A percentile compares a stretch with the other conserved stretches of the same genome.
Evolutionary conservation across 1,140 invertebrate species (phyloP).

Genomic region (Drosophila dunni): DNA sequence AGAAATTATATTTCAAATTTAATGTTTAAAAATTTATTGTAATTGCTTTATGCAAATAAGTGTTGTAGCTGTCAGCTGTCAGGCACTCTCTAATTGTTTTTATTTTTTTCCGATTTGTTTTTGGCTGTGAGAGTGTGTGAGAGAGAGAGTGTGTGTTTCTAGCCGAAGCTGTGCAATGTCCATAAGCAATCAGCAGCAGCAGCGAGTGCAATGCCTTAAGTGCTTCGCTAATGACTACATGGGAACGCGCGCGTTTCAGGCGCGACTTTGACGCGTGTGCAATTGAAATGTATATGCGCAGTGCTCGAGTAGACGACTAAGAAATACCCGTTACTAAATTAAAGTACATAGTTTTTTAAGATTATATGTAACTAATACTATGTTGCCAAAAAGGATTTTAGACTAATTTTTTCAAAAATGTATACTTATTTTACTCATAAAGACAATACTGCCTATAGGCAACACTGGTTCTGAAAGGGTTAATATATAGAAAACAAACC

Average conservation of each 20-base stretch:
- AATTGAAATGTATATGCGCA: constrained; percentile 6
- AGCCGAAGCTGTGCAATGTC: constrained; percentile 27
- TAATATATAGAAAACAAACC: no score
- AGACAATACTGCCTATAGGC: no score
- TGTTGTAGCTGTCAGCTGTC: constrained; percentile 17
- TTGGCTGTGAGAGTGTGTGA: constrained; percentile 5
- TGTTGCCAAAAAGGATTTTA: no score
- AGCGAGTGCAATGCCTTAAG: constrained; percentile 23
- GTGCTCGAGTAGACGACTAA: no score
- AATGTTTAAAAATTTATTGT: constrained; percentile 54
- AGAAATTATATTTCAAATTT: neutral
- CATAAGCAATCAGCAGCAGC: constrained; percentile 31
- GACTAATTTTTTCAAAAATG: no score
- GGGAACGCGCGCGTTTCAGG: constrained; percentile 20
- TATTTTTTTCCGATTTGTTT: constrained; percentile 18
- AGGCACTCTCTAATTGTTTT: constrained; percentile 7
- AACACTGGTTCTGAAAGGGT: no score
- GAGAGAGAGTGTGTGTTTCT: neutral
- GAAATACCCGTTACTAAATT: no score
- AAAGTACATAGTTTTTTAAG: no score
- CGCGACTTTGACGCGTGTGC: constrained; percentile 34
- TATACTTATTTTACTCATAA: no score
- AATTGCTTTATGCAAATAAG: constrained; percentile 58
- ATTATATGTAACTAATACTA: no score
- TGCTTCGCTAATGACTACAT: constrained; percentile 28